These are phyloP conservation scores for Scolopax bukidnonensis DNA, from an alignment of 2,797 vertebrate species.

Conservation along the genomic window DNA sequence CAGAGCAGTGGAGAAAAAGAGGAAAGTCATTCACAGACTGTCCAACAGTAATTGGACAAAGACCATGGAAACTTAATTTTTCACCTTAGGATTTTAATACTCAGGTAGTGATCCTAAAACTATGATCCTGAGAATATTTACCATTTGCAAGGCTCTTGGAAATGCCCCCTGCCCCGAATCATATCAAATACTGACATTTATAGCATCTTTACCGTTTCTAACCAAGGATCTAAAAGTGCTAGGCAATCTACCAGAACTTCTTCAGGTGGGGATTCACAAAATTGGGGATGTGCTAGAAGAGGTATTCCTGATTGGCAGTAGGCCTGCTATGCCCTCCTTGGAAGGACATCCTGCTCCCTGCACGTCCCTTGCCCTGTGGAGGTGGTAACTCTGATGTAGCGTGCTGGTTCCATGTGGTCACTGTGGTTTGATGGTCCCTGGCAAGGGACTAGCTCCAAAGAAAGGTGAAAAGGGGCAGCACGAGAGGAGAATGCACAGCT, in stretches of 20 bases:
- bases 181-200: background rate
- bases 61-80: background rate
- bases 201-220: background rate
- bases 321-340: background rate
- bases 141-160: background rate
- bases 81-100: background rate
- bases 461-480: background rate
- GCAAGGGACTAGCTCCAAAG: background rate
- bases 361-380: rapidly evolving
- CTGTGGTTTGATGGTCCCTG: background rate
- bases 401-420: rapidly evolving
- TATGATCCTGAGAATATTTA: background rate
- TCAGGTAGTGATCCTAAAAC: background rate
- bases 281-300: background rate
- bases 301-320: background rate
- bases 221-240: background rate
- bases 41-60: background rate
- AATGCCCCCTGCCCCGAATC: background rate
- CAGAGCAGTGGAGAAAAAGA: background rate
- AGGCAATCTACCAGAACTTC: background rate
- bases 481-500: rapidly evolving
- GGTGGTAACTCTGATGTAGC: rapidly evolving
- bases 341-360: background rate
- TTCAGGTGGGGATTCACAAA: background rate
- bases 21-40: background rate